These are phyloP conservation scores for Crotalus helleri DNA, from an alignment of 2,113 vertebrate genomes.

Conservation along the genomic window DNA sequence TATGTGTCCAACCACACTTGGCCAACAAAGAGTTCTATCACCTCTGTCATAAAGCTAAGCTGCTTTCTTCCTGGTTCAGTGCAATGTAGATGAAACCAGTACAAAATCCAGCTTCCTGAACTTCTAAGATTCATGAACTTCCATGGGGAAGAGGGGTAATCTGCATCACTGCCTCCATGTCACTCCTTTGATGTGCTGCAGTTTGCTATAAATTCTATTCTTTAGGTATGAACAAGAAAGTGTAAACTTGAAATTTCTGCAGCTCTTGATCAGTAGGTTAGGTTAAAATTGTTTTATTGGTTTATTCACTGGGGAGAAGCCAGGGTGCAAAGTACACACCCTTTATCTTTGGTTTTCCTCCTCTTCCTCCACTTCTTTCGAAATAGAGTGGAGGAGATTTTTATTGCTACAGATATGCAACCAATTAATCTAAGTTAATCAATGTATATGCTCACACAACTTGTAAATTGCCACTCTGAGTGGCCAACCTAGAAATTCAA, in stretches of 20 bases:
- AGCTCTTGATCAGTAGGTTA: background rate
- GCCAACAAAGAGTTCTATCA: too few relatives aligned
- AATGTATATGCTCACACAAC: background rate
- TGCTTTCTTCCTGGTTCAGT: background rate
- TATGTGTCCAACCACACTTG: too few relatives aligned
- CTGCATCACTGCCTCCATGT: background rate
- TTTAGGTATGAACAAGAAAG: background rate
- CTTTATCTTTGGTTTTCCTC: background rate
- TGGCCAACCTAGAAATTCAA: background rate
- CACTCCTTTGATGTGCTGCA: background rate
- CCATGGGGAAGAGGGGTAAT: background rate
- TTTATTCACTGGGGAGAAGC: background rate
- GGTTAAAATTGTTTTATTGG: background rate
- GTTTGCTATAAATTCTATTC: background rate
- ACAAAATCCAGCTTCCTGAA: background rate
- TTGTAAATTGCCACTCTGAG: background rate
- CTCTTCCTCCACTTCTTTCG: background rate
- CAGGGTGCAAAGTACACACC: background rate
- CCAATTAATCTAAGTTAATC: background rate
- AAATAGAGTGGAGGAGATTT: background rate
- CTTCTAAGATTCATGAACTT: too few relatives aligned
- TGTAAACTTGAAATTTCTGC: background rate
- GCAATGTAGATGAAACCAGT: background rate
- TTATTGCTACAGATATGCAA: background rate
- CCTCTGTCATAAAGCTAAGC: background rate